Evolutionary conservation across 2,797 vertebrate genomes (phyloP), one percentile per base, ranked within the genome.

Genomic region (Anas bernieri): DNA sequence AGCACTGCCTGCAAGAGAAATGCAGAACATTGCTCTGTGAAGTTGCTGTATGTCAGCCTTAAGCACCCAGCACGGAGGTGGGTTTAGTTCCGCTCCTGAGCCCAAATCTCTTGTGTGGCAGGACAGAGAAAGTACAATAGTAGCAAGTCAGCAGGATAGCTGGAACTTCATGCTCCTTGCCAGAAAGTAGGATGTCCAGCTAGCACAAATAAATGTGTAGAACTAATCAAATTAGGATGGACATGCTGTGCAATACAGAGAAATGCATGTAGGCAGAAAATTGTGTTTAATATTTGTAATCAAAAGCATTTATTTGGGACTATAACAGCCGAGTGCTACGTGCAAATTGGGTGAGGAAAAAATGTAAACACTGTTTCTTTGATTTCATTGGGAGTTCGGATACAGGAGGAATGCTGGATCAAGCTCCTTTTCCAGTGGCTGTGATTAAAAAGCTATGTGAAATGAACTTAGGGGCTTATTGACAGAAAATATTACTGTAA

Each of bases 191-290:
- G 91, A 93, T 96, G 96, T 95, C 91, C 91, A 95, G 83, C 91
- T 95, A 95, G 96, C 92, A 85, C 92, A 97, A 97, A 97, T 95
- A 97, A 96, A 96, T 97, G 96, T 94, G 94, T 96, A 97, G 95
- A 96, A 94, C 95, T 97, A 97, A 97, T 97, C 96, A 96, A 97
- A 97, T 97, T 97, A 97, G 92, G 91, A 95, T 76, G 92, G 91
- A 83, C 96, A 96, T 96, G 96, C 96, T 97, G 97, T 96, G 97
- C 91, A 93, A 95, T 91, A 97, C 97, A 97, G 95, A 95, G 93
- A 94, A 95, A 97, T 90, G 93, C 96, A 97, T 95, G 94, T 96
- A 96, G 93, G 96, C 96, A 97, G 96, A 97, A 97, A 96, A 97
- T 97, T 96, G 91, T 92, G 84, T 96, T 95, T 96, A 94, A 97